phyloP scores from a whole-genome alignment of 2,888 invertebrate species.

The Anorthoa munda region DNA sequence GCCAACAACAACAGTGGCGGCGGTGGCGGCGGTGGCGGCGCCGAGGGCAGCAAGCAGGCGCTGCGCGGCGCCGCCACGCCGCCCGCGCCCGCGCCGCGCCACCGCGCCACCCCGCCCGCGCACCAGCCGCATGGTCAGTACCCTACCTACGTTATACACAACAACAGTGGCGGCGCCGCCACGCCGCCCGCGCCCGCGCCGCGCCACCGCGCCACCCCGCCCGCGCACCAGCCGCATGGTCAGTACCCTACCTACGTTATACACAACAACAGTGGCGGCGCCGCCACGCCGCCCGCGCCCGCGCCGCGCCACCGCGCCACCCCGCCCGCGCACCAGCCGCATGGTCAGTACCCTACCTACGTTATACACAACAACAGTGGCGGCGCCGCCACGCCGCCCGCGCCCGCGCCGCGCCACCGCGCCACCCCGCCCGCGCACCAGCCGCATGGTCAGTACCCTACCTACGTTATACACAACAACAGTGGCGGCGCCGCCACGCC shows the following conservation, averaged over 20 bases:
- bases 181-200: constrained; percentile 77
- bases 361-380: constrained; percentile 3
- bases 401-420: constrained; percentile 82
- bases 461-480: too few relatives aligned
- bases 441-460: constrained; percentile 75
- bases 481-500: too few relatives aligned
- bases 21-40: constrained; percentile 63
- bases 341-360: constrained; percentile 69
- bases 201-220: constrained; percentile 87
- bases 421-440: constrained; percentile 86
- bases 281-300: constrained; percentile 73
- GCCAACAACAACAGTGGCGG: constrained; percentile 38
- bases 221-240: constrained; percentile 83
- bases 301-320: constrained; percentile 85
- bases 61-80: constrained; percentile 65
- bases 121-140: constrained; percentile 80
- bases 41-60: constrained; percentile 63
- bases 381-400: constrained; percentile 70
- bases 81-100: constrained; percentile 82
- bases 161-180: constrained; percentile 55
- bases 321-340: constrained; percentile 84
- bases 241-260: background rate
- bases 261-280: constrained; percentile 47
- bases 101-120: constrained; percentile 86
- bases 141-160: background rate